phyloP scores from a whole-genome alignment of 2,888 invertebrate genomes.

The Slavum lentiscoides region DNA sequence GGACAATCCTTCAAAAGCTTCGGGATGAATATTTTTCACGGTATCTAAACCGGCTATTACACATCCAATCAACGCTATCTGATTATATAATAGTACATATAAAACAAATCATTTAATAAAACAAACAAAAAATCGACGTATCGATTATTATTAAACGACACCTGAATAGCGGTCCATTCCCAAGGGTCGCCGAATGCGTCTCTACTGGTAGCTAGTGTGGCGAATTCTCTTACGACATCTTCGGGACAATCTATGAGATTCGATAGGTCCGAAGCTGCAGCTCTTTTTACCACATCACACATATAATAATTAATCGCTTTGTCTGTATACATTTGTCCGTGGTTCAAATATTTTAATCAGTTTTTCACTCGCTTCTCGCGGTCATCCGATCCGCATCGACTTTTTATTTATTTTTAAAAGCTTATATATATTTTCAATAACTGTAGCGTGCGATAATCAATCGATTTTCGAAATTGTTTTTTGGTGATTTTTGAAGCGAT shows the following conservation, averaged over 20 bases:
- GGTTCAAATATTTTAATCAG: no score
- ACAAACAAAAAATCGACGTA: no score
- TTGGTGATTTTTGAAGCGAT: no score
- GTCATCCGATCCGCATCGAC: no score
- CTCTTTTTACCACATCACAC: slow-evolving; percentile 53
- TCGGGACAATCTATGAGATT: slow-evolving; percentile 56
- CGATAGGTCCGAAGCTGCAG: slow-evolving; percentile 56
- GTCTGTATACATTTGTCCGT: no score
- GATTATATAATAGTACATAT: neutral
- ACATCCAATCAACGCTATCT: slow-evolving; percentile 57
- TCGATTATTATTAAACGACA: slow-evolving; percentile 31
- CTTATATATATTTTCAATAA: no score
- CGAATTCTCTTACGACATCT: slow-evolving; percentile 56
- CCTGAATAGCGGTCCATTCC: slow-evolving; percentile 57
- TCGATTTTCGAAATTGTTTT: no score
- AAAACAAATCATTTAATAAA: no score
- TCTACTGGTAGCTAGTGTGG: slow-evolving; percentile 55
- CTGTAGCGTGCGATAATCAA: no score
- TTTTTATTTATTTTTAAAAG: no score
- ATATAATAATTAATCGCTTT: no score
- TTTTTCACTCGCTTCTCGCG: neutral
- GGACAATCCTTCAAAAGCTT: slow-evolving; percentile 57
- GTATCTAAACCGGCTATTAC: slow-evolving; percentile 56
- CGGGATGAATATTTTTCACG: slow-evolving; percentile 55
- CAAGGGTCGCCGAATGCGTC: slow-evolving; percentile 57